Base-by-base conservation (phyloP, 2,797 vertebrate species). In the Arctocebus calabarensis region DNA sequence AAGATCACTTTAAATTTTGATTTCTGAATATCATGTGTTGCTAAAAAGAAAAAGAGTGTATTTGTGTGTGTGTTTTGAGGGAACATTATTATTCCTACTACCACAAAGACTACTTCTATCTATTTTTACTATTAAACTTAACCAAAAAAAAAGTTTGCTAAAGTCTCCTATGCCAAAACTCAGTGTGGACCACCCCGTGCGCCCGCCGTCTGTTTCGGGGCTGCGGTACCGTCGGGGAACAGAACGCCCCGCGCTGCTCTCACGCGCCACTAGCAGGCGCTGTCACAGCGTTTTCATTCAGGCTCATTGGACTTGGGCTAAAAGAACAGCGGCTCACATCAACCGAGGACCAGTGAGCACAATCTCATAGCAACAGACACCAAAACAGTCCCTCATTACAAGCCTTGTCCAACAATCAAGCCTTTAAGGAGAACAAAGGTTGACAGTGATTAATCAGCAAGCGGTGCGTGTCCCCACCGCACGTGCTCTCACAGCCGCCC, bases 371-470 rank as follows among this genome's bases (percentile, higher is more conserved):
- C 98, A 98, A 98, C 98, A 98, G 98, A 94, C 91, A 94, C 96
- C 87, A 97, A 97, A 98, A 97, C 97, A 94, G 97, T 29, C 92
- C 97, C 98, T 98, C 98, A 97, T 98, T 98, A 98, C 95, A 14
- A 98, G 98, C 97, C 98, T 90, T 66, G 94, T 96, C 94, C 83
- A 34, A 98, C 98, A 98, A 98, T 97, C 98, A 94, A 97, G 98
- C 94, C 98, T 98, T 98, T 98, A 98, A 98, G 22, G 64, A 97
- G 98, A 98, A 98, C 98, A 98, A 98, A 98, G 98, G 98, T 97
- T 98, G 98, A 97, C 98, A 98, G 98, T 98, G 98, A 98, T 98
- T 98, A 98, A 98, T 98, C 98, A 98, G 98, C 98, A 98, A 98
- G 98, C 94, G 89, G 97, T 95, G 98, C 98, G 98, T 98, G 97